Conservation (phyloP, 2,797 vertebrate species). For the Novumbra hubbsi region DNA sequence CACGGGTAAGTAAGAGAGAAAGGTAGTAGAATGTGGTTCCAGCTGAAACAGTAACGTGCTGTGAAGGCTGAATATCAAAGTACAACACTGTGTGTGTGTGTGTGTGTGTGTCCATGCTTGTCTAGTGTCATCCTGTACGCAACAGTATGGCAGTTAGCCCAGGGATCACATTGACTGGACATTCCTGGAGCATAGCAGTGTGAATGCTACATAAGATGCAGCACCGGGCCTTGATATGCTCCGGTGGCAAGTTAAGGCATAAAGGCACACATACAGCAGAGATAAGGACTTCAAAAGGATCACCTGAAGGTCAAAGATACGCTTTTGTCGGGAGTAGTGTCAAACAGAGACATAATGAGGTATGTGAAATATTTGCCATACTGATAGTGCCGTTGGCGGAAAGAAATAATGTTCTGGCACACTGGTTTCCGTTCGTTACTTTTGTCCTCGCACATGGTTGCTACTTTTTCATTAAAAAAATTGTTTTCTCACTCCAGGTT, state of each 20-base stretch:
- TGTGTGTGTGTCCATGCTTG: slow-evolving; percentile 1
- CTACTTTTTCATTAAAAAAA: too few relatives aligned
- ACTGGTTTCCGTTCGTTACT: too few relatives aligned
- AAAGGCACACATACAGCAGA: slow-evolving; percentile 1
- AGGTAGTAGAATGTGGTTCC: slow-evolving; percentile 55
- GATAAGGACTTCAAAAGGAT: background rate
- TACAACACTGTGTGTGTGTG: slow-evolving; percentile 8
- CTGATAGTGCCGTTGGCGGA: too few relatives aligned
- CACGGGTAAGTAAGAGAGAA: slow-evolving; percentile 55
- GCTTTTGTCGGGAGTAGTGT: background rate
- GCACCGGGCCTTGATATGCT: slow-evolving; percentile 2
- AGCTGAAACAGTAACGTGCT: slow-evolving; percentile 47
- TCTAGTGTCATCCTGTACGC: background rate
- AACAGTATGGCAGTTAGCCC: background rate
- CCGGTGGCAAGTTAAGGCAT: slow-evolving; percentile 16
- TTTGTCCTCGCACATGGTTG: too few relatives aligned
- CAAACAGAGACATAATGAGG: background rate
- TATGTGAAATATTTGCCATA: background rate
- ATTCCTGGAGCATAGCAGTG: slow-evolving; percentile 16
- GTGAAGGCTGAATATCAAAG: slow-evolving; percentile 47
- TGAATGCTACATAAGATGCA: background rate
- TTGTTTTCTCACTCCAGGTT: too few relatives aligned
- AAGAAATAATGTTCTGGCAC: too few relatives aligned
- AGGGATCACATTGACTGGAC: background rate
- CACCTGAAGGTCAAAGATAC: background rate